Conservation (phyloP, 1,140 invertebrate genomes). For the Cydia pomonella region DNA sequence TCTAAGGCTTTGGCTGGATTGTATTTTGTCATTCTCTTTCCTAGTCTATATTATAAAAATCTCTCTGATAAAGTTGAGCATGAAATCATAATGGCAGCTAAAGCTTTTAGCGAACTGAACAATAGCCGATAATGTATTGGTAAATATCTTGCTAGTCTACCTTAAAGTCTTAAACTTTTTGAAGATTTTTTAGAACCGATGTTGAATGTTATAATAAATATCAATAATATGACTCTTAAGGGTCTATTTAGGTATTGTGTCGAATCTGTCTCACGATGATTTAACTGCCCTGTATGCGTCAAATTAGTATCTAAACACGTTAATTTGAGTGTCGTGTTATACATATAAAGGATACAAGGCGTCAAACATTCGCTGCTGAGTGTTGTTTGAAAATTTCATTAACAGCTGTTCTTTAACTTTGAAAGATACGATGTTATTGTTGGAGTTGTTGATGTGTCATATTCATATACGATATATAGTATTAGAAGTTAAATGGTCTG, state of each 20-base stretch:
- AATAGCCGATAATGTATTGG: neutral
- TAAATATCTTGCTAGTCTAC: neutral
- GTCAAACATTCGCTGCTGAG: neutral
- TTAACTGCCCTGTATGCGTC: neutral
- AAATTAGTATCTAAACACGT: neutral
- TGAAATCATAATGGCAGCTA: neutral
- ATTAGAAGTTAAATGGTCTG: neutral
- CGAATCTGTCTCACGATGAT: too few relatives aligned
- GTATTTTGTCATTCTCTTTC: neutral
- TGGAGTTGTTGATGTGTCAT: neutral
- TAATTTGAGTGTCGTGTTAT: conserved; percentile 1
- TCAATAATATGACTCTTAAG: too few relatives aligned
- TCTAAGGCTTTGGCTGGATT: too few relatives aligned
- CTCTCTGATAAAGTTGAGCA: neutral
- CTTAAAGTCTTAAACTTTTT: too few relatives aligned
- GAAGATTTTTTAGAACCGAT: too few relatives aligned
- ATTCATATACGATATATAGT: neutral
- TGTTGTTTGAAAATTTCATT: neutral
- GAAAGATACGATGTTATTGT: neutral
- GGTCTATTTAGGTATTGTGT: too few relatives aligned
- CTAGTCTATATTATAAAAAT: neutral
- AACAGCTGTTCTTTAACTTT: neutral
- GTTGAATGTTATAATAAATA: too few relatives aligned
- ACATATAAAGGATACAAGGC: conserved; percentile 14
- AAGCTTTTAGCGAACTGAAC: neutral